phyloP scores from a whole-genome alignment of 2,797 vertebrate species.

The Xiphophorus birchmanni region DNA sequence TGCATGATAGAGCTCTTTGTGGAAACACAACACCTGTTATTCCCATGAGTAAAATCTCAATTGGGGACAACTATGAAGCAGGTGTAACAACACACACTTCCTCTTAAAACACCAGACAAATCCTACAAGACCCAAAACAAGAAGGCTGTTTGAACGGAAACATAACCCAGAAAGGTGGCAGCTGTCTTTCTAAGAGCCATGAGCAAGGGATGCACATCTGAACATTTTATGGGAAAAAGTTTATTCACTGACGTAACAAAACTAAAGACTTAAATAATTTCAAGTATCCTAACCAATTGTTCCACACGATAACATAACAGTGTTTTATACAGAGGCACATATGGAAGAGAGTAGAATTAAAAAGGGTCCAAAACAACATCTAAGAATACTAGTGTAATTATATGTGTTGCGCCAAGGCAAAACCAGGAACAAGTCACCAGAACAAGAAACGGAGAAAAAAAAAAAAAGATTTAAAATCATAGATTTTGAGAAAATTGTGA shows the following conservation, averaged over 20 bases:
- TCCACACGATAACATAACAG: constrained; percentile 26
- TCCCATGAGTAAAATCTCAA: constrained; percentile 31
- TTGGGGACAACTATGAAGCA: constrained; percentile 57
- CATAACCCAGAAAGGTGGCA: constrained; percentile 29
- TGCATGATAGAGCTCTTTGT: constrained; percentile 57
- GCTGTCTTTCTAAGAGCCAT: constrained; percentile 27
- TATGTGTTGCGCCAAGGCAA: too few relatives aligned
- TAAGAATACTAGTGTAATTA: constrained; percentile 34
- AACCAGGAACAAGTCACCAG: too few relatives aligned
- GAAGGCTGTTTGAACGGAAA: constrained; percentile 25
- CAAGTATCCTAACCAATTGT: background rate
- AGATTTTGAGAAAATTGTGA: too few relatives aligned
- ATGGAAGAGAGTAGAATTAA: constrained; percentile 26
- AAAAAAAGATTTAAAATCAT: too few relatives aligned
- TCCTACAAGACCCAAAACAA: constrained; percentile 28
- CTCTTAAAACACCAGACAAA: constrained; percentile 18
- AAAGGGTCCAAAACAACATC: constrained; percentile 16
- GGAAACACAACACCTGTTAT: constrained; percentile 56
- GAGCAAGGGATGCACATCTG: constrained; percentile 32
- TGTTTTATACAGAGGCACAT: constrained; percentile 13
- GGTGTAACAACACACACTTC: constrained; percentile 58
- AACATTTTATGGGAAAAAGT: constrained; percentile 45
- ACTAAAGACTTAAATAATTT: background rate
- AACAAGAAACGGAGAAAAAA: background rate
- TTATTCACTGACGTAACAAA: background rate